Evolutionary conservation across 2,888 invertebrate species (phyloP), one percentile per base, ranked within the genome.

Genomic region (Ormyrus thymus): DNA sequence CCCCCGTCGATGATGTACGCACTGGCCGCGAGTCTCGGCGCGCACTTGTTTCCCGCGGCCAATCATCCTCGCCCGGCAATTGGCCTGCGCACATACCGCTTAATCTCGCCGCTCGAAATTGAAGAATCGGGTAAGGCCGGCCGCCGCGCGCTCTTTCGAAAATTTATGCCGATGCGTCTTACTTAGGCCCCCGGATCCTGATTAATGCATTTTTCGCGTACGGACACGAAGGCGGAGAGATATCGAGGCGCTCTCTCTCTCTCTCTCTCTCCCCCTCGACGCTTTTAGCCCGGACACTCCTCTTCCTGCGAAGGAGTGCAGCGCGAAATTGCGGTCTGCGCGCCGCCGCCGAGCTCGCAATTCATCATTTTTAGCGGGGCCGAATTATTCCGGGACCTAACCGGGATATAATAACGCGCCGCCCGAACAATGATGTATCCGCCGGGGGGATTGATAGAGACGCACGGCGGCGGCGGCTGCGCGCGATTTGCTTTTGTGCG

Each of bases 121-220:
- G 78, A 72, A 65, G 78, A 59, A 68, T 68, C 78, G 58, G 8
- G 46, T 43, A 56, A n/a, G 29, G 29, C 29, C 29, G 29, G 29
- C 29, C 29, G 29, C 29, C 29, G 29, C 29, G 29, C 29, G 29
- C 29, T 29, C 29, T 29, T 29, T 29, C 29, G 29, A 55, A 50
- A 74, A 74, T 74, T 56, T 58, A 58, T 58, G 65, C 73, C 65
- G 55, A 55, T 56, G 55, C 55, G 53, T 29, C 29, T 29, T 29
- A 29, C 29, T 29, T 29, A 29, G 29, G 29, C 29, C 56, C 43
- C n/a, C 15, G 29, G 45, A 75, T 80, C 80, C 77, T 75, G 77
- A 80, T 80, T 71, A 71, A 80, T 80, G 80, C 55, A 80, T 70
- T 78, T 78, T 77, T 77, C 75, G 68, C 69, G 62, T 55, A 59